These are phyloP conservation scores for Drosophila leonis DNA, from an alignment of 2,888 invertebrate species.

Conservation along the genomic window DNA sequence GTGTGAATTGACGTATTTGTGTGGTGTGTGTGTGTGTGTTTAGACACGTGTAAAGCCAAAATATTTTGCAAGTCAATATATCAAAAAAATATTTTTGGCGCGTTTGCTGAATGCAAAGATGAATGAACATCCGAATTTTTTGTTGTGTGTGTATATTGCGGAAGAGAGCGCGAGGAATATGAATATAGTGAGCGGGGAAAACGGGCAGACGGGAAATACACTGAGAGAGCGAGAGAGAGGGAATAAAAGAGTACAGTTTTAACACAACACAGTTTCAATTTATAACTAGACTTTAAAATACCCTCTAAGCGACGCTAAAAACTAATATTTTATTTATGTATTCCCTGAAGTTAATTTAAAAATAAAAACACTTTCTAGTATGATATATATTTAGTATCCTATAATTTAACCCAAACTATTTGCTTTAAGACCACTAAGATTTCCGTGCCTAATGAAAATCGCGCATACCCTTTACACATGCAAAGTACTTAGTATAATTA, in stretches of 20 bases:
- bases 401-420: neutral
- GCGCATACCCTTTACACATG: neutral
- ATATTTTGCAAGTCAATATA: constrained; percentile 79
- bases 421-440: neutral
- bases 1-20: neutral
- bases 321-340: neutral
- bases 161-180: constrained; percentile 9
- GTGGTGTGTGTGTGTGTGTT: constrained; percentile 37
- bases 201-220: neutral
- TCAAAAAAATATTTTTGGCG: constrained; percentile 70
- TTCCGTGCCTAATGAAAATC: neutral
- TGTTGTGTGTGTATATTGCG: constrained; percentile 10
- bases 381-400: neutral
- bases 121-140: constrained; percentile 62
- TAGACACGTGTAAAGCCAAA: constrained; percentile 75
- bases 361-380: neutral
- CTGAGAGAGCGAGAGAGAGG: neutral
- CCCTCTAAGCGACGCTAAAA: neutral
- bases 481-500: constrained; percentile 16
- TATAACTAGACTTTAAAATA: neutral
- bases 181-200: neutral
- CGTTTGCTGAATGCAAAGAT: constrained; percentile 67
- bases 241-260: no score
- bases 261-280: no score
- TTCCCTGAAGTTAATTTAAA: no score